Conservation (phyloP, 1,140 invertebrate species). For the Onthophagus taurus region DNA sequence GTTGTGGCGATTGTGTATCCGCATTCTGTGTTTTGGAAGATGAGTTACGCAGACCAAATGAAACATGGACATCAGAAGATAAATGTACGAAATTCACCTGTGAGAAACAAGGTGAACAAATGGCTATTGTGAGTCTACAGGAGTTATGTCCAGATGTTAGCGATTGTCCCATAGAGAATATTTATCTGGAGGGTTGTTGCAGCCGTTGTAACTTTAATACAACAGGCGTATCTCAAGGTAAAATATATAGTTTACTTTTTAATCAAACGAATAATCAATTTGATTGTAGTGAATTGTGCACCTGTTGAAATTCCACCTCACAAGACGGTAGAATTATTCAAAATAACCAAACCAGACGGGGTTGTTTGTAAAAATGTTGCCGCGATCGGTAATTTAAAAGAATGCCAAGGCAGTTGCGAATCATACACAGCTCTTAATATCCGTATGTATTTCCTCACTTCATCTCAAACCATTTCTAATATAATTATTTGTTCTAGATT, state of each 20-base stretch:
- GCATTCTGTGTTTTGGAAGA: constrained; percentile 52
- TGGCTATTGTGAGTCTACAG: constrained; percentile 44
- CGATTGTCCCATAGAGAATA: constrained; percentile 44
- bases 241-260: constrained; percentile 16
- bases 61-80: constrained; percentile 52
- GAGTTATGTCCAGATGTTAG: constrained; percentile 52
- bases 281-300: constrained; percentile 42
- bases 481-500: constrained; percentile 38
- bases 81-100: constrained; percentile 58
- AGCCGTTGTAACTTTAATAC: constrained; percentile 52
- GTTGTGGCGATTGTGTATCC: constrained; percentile 64
- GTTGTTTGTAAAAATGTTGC: constrained; percentile 52
- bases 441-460: constrained; percentile 38
- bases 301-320: constrained; percentile 41
- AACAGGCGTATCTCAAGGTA: constrained; percentile 39
- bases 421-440: constrained; percentile 55
- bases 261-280: constrained; percentile 4
- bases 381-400: constrained; percentile 47
- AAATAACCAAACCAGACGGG: constrained; percentile 36
- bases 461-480: constrained; percentile 6
- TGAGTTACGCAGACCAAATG: constrained; percentile 41
- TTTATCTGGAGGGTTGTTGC: constrained; percentile 56
- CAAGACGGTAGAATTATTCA: constrained; percentile 47
- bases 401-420: constrained; percentile 56
- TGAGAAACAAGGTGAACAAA: constrained; percentile 36